phyloP scores from a whole-genome alignment of 2,888 invertebrate genomes.

The Sipha maydis region DNA sequence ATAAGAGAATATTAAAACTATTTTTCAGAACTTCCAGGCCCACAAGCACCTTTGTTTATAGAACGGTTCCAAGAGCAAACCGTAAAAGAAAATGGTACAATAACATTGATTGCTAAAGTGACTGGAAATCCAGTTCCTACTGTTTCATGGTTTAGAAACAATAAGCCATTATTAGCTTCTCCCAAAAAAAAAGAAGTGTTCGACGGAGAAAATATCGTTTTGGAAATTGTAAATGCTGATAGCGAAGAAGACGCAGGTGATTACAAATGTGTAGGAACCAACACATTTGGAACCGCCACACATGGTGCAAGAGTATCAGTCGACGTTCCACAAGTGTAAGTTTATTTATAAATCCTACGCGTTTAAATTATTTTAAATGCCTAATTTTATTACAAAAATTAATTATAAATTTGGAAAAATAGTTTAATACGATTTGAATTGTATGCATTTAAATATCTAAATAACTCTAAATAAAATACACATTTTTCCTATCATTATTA shows the following conservation, averaged over 20 bases:
- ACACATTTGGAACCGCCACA: conserved; percentile 87
- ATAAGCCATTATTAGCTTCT: conserved; percentile 80
- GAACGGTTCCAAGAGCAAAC: conserved; percentile 87
- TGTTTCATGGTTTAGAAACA: conserved; percentile 89
- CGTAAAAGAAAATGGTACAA: conserved; percentile 82
- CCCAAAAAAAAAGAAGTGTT: conserved; percentile 81
- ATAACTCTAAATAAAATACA: background rate
- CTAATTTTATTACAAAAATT: background rate
- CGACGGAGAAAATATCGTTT: conserved; percentile 85
- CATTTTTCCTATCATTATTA: background rate
- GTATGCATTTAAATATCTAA: background rate
- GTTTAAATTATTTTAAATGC: too few species aligned
- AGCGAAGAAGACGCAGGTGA: conserved; percentile 90
- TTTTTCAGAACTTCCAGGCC: conserved; percentile 78
- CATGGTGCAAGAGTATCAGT: conserved; percentile 88
- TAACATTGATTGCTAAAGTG: conserved; percentile 83
- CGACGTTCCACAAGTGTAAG: conserved; percentile 81
- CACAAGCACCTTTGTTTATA: conserved; percentile 87
- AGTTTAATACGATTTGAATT: too few species aligned
- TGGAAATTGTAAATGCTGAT: conserved; percentile 82
- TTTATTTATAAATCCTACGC: conserved; percentile 46
- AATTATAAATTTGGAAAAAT: background rate
- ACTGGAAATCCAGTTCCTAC: conserved; percentile 90
- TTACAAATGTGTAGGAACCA: conserved; percentile 91
- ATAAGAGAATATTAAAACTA: background rate